These are phyloP conservation scores for Coracopsis vasa DNA, from an alignment of 2,113 vertebrate species.

Conservation along the genomic window DNA sequence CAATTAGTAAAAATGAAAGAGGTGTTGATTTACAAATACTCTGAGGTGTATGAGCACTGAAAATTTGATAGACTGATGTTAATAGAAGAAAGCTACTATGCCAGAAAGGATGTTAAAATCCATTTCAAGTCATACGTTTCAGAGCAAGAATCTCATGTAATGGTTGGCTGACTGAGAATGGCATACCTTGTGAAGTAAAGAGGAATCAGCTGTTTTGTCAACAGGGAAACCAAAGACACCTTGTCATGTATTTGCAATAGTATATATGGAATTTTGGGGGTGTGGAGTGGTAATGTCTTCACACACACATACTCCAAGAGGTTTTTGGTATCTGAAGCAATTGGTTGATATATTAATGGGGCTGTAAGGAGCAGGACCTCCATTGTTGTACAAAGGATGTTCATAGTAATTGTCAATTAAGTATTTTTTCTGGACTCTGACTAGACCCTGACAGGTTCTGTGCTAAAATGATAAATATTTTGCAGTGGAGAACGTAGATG, in stretches of 20 bases:
- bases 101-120: background rate
- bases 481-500: accelerated
- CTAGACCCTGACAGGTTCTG: background rate
- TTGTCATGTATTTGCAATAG: background rate
- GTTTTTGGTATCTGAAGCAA: background rate
- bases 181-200: background rate
- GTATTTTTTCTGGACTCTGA: background rate
- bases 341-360: accelerated
- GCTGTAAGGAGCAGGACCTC: background rate
- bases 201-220: background rate
- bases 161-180: background rate
- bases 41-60: background rate
- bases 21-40: background rate
- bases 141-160: background rate
- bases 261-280: background rate
- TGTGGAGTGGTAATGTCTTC: background rate
- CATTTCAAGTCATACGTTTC: background rate
- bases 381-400: background rate
- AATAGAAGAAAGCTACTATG: background rate
- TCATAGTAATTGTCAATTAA: background rate
- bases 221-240: background rate
- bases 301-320: too few relatives aligned
- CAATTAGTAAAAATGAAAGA: background rate
- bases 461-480: background rate
- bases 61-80: background rate